Evolutionary conservation across 2,113 vertebrate genomes (phyloP).

Genomic region (Balaenoptera acutorostrata): DNA sequence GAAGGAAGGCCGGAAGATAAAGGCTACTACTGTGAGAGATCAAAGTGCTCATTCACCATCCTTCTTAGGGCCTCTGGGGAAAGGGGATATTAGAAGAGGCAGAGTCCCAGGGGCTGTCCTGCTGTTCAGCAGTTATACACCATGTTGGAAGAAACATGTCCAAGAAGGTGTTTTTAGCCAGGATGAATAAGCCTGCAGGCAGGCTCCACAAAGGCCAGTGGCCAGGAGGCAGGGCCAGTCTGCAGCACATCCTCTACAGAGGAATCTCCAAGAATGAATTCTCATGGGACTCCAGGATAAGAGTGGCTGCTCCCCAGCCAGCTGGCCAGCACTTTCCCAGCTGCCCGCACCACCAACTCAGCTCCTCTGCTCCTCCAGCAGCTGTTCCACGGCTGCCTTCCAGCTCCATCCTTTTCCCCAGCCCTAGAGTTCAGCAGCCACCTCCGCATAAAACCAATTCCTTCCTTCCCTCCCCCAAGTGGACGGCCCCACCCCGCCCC

Average conservation of each 20-base stretch:
- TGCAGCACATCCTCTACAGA: background rate
- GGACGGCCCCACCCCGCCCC: background rate
- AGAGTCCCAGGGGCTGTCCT: background rate
- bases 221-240: background rate
- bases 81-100: background rate
- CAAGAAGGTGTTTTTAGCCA: background rate
- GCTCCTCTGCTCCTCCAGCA: background rate
- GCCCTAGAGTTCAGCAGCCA: background rate
- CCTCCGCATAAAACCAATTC: background rate
- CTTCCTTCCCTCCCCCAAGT: background rate
- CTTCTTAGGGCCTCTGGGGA: background rate
- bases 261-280: background rate
- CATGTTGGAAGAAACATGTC: background rate
- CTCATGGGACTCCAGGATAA: background rate
- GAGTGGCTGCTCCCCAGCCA: background rate
- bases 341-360: background rate
- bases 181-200: background rate
- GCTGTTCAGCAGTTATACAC: background rate
- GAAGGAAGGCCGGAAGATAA: background rate
- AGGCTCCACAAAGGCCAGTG: background rate
- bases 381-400: background rate
- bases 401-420: background rate
- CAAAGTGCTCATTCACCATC: background rate
- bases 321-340: background rate
- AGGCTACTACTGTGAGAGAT: background rate